Percentiles rank a stretch among this genome's conserved stretches.
Evolutionary conservation across 2,797 vertebrate species (phyloP).

Genomic region (Sebastiscus albofasciatus): DNA sequence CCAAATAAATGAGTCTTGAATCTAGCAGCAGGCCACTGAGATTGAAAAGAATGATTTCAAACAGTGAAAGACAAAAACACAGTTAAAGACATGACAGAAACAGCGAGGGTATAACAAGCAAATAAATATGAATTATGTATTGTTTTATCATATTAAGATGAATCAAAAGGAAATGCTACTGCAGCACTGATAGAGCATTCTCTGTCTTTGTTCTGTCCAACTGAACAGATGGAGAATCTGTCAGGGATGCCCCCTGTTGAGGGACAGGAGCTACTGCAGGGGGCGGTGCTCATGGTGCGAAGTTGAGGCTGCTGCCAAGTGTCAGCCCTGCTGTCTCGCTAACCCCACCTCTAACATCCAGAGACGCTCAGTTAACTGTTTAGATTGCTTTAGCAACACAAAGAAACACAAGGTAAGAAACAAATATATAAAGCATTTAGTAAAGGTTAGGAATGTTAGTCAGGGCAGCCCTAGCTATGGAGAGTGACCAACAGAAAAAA

Average conservation of each 20-base stretch:
- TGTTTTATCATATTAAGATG: slow-evolving; percentile 13
- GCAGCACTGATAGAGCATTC: slow-evolving; percentile 22
- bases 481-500: neutral
- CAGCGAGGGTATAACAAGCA: slow-evolving; percentile 8
- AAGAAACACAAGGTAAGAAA: neutral
- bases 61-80: slow-evolving; percentile 27
- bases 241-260: slow-evolving; percentile 71
- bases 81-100: slow-evolving; percentile 32
- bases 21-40: slow-evolving; percentile 44
- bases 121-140: neutral
- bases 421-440: neutral
- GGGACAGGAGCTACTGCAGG: slow-evolving; percentile 68
- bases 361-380: neutral
- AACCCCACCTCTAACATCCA: slow-evolving; percentile 17
- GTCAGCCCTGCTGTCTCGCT: slow-evolving; percentile 40
- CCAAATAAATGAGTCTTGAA: slow-evolving; percentile 1
- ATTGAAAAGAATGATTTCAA: slow-evolving; percentile 45
- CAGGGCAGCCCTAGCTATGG: neutral
- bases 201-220: slow-evolving; percentile 43
- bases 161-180: slow-evolving; percentile 3
- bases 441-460: neutral
- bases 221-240: slow-evolving; percentile 76
- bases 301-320: slow-evolving; percentile 55
- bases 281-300: slow-evolving; percentile 37
- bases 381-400: neutral